Conservation (phyloP, 2,888 invertebrate genomes). For the Zhuqinia jingwanae region DNA sequence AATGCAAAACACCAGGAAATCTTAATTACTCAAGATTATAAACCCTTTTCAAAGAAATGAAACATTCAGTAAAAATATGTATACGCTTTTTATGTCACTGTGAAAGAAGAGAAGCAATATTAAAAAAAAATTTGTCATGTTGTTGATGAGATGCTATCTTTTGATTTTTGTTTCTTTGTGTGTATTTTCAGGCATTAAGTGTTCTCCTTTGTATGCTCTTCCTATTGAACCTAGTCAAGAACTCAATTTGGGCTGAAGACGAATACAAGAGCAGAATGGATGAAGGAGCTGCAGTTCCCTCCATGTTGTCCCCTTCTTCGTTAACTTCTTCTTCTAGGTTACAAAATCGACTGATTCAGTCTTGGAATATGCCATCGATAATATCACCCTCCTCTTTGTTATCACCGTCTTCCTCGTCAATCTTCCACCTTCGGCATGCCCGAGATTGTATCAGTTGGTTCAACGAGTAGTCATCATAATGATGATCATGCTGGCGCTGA, state of each 20-base stretch:
- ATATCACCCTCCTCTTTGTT: slow-evolving; percentile 27
- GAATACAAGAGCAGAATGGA: slow-evolving; percentile 34
- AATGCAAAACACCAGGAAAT: slow-evolving; percentile 31
- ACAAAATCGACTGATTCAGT: slow-evolving; percentile 61
- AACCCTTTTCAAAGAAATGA: not conserved
- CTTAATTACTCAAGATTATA: slow-evolving; percentile 35
- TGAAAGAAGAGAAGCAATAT: not conserved
- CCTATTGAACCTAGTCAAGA: slow-evolving; percentile 61
- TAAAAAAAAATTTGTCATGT: not conserved
- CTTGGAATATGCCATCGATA: slow-evolving; percentile 67
- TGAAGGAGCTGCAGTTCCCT: too few relatives aligned
- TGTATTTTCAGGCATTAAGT: slow-evolving; percentile 51
- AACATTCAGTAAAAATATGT: not conserved
- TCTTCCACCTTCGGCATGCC: slow-evolving; percentile 36
- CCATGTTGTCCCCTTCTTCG: not conserved
- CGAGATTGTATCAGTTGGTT: slow-evolving; percentile 39
- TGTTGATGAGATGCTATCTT: slow-evolving; percentile 3
- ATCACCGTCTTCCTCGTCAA: slow-evolving; percentile 13
- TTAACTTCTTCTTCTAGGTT: slow-evolving; percentile 32
- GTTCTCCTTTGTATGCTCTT: slow-evolving; percentile 51
- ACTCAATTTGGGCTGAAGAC: slow-evolving; percentile 24
- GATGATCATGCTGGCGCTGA: slow-evolving; percentile 5
- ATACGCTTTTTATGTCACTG: slow-evolving; percentile 15
- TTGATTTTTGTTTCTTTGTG: slow-evolving; percentile 9
- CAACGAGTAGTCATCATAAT: slow-evolving; percentile 18